These are phyloP conservation scores for Peromyscus melanophrys DNA, from an alignment of 2,797 vertebrate species.

Conservation along the genomic window DNA sequence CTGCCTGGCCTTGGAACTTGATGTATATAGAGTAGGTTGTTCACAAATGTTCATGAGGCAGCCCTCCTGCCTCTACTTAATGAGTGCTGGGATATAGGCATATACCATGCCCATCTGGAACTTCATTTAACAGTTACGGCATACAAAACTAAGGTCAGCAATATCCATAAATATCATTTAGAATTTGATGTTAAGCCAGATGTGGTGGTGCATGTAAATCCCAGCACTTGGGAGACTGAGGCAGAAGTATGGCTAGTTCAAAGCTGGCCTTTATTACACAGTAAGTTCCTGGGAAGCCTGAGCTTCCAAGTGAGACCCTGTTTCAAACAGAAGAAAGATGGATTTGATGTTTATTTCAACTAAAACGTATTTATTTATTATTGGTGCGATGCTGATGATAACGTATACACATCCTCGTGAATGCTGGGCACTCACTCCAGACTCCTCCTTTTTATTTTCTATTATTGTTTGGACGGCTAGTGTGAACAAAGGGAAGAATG, in stretches of 20 bases:
- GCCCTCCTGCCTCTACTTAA: not conserved
- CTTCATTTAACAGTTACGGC: not conserved
- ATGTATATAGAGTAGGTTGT: not conserved
- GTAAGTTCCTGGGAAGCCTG: not conserved
- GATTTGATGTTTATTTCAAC: not conserved
- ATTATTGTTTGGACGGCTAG: not conserved
- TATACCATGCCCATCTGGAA: not conserved
- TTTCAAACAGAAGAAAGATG: not conserved
- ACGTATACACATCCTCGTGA: not conserved
- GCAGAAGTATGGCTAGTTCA: not conserved
- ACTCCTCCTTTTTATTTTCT: not conserved
- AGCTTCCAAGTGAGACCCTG: not conserved
- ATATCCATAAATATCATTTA: not conserved
- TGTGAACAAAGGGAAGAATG: not conserved
- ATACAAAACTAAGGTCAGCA: slow-evolving; percentile 23
- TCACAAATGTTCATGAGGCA: not conserved
- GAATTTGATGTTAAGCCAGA: slow-evolving; percentile 21
- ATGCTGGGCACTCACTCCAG: not conserved
- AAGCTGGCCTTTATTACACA: not conserved
- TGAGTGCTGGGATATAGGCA: not conserved
- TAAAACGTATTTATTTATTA: not conserved
- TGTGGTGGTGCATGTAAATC: not conserved
- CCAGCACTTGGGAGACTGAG: not conserved
- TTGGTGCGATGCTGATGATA: not conserved
- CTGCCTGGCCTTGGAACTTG: not conserved